Evolutionary conservation across 1,140 invertebrate genomes (phyloP), one percentile per base, ranked within the genome.

Genomic region (Tetramorium parvispinum): DNA sequence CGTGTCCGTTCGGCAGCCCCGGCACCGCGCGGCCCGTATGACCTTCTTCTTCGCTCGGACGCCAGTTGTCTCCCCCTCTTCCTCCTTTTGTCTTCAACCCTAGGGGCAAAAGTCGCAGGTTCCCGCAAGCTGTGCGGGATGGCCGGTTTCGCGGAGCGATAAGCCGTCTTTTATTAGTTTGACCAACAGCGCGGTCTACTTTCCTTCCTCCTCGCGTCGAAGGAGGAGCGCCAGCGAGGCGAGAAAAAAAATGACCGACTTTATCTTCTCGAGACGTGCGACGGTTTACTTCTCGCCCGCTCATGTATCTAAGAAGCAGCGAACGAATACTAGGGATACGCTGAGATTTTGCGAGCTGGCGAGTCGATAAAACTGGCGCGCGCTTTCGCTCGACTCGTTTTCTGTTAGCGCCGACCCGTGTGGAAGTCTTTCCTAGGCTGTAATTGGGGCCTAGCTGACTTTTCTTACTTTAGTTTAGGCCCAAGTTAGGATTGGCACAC

Each of bases 111-210:
- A 82, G 49, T 85, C 75, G 57, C 73, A 57, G 71, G 37, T 85
- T 85, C 61, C 51, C 78, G 65, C 87, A 71, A 78, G 81, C 86
- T 59, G 57, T 85, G 75, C 75, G 46, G 40, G 77, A 57, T 68
- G 71, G 57, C 43, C 59, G 59, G 63, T 70, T 65, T 77, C 65
- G 66, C 68, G 43, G 37, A 53, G 49, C 24, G 53, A 65, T 83
- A 91, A 89, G 76, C 85, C 87, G 85, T 63, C 76, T 88, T 91
- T 87, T 91, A 91, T 91, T 91, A 89, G 86, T 91, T 89, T 82
- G 79, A 75, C 87, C 89, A 89, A 91, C 85, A 85, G 55, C 49
- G 40, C 65, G 71, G 73, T 85, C 65, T 32, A 37, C 63, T 79
- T 21, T 79, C 37, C 43, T 21, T 81, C 63, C 76, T 79, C 24